Conservation (phyloP, 2,113 vertebrate species). For the Rhinolophus sinicus region DNA sequence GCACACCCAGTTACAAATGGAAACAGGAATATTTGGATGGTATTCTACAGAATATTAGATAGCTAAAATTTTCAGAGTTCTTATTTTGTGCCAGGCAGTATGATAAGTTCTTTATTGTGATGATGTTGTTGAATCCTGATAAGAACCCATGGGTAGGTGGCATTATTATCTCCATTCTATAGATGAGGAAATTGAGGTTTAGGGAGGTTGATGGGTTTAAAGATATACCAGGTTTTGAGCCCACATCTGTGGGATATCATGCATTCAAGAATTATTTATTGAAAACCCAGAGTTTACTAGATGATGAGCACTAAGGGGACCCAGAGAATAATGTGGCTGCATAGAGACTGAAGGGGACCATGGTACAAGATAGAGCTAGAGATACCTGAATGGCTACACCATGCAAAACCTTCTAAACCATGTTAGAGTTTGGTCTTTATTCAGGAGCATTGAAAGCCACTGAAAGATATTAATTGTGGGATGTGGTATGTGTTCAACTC, state of each 20-base stretch:
- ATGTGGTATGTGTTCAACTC: neutral
- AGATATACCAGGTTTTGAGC: neutral
- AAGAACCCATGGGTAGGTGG: neutral
- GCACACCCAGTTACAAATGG: constrained; percentile 17
- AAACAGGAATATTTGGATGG: constrained; percentile 33
- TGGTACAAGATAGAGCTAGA: neutral
- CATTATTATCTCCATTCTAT: neutral
- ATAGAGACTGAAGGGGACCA: neutral
- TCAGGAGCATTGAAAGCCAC: neutral
- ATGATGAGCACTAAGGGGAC: neutral
- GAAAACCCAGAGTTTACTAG: neutral
- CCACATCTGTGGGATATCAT: neutral
- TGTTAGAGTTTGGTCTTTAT: neutral
- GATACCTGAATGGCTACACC: neutral
- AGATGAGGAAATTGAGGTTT: neutral
- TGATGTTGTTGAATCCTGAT: constrained; percentile 3
- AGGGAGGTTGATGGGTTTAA: neutral
- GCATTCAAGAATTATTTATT: neutral
- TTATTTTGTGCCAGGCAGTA: constrained; percentile 22
- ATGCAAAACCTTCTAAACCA: neutral
- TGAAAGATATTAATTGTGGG: neutral
- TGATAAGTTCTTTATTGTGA: neutral
- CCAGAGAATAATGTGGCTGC: neutral
- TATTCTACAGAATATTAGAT: neutral
- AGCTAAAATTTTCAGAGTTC: neutral